These are phyloP conservation scores for Antennarius striatus DNA, from an alignment of 2,113 vertebrate species.

Conservation along the genomic window DNA sequence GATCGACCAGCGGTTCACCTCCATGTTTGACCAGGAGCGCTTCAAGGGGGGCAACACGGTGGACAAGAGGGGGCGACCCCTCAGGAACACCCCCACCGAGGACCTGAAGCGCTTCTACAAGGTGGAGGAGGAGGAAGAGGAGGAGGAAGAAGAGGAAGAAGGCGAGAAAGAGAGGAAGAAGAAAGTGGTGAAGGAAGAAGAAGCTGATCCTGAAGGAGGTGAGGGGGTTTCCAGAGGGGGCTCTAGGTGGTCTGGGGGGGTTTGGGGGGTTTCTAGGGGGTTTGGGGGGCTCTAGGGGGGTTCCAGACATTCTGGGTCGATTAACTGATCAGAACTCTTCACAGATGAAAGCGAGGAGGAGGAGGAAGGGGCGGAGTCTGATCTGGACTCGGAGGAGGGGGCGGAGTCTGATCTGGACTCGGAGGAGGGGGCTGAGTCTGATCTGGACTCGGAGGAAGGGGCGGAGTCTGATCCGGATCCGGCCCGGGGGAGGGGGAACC, in stretches of 20 bases:
- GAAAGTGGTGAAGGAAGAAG: background rate
- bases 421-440: background rate
- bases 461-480: slow-evolving; percentile 72
- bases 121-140: slow-evolving; percentile 19
- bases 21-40: slow-evolving; percentile 94
- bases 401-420: too few species aligned
- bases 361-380: slow-evolving; percentile 35
- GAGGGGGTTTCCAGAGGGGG: slow-evolving; percentile 3
- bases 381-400: too few species aligned
- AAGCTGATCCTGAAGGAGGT: slow-evolving; percentile 36
- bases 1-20: slow-evolving; percentile 93
- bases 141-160: slow-evolving; percentile 17
- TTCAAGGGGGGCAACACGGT: slow-evolving; percentile 91
- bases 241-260: too few species aligned
- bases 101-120: slow-evolving; percentile 93
- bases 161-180: background rate
- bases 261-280: too few species aligned
- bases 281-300: too few species aligned
- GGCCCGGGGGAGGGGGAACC: slow-evolving; percentile 92
- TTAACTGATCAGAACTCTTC: background rate
- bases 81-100: slow-evolving; percentile 85
- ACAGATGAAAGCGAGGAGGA: slow-evolving; percentile 44
- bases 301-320: too few species aligned
- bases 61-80: slow-evolving; percentile 92
- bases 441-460: too few species aligned